phyloP scores from a whole-genome alignment of 2,113 vertebrate species.

The Mustela lutreola region DNA sequence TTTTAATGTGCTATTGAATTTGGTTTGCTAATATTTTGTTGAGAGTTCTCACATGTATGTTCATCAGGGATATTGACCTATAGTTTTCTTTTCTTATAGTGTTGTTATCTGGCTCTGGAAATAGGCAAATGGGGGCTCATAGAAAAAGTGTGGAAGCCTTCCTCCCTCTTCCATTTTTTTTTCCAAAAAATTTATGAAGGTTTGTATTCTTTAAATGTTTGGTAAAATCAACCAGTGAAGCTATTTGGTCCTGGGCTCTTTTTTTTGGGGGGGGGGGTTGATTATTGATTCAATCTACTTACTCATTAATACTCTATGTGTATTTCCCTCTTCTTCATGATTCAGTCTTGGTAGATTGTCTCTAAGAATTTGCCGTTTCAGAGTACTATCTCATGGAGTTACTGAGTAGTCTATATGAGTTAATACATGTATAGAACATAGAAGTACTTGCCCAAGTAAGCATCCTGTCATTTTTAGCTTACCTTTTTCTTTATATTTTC shows the following conservation, averaged over 20 bases:
- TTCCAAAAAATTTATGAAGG: neutral
- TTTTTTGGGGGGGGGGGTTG: no score
- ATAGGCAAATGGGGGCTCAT: neutral
- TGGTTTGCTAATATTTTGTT: neutral
- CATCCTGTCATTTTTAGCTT: neutral
- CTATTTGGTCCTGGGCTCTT: neutral
- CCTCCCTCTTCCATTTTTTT: neutral
- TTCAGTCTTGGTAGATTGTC: neutral
- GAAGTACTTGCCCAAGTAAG: neutral
- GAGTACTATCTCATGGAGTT: neutral
- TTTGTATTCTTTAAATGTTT: neutral
- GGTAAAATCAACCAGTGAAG: neutral
- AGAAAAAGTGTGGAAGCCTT: neutral
- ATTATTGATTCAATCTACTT: neutral
- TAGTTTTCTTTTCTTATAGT: neutral
- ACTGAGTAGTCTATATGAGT: neutral
- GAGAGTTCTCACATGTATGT: neutral
- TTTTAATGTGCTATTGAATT: neutral
- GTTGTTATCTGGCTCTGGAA: neutral
- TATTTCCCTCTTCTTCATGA: neutral
- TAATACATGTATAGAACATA: neutral
- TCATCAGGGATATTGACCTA: neutral
- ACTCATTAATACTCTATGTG: neutral
- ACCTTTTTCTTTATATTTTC: neutral
- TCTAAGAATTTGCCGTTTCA: neutral